Evolutionary conservation across 2,888 invertebrate species (phyloP), one percentile per base, ranked within the genome.

Genomic region (Aphodius granarius): DNA sequence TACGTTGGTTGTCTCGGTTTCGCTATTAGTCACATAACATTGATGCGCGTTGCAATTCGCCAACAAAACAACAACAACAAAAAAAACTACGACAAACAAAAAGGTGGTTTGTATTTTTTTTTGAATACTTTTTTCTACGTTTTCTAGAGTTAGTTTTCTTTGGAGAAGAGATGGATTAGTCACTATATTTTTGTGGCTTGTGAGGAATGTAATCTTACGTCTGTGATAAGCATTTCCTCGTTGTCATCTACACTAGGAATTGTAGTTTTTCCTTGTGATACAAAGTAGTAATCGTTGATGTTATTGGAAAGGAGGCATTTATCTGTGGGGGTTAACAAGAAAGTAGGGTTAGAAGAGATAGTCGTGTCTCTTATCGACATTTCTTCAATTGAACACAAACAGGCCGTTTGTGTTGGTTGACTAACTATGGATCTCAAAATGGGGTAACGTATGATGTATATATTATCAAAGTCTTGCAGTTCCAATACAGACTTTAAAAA

Each of bases 181-280:
- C 43, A 43, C 43, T 16, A 66, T 2, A 4, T n/a, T 13, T 66
- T 66, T 66, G 66, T 66, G n/a, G 20, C 15, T 16, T 63, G 2
- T 20, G 66, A 66, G 13, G 66, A 66, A 66, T 16, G 17, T 66
- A 66, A 78, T 94, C 96, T 96, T 95, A 96, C 97, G 90, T 97
- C 96, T 84, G 96, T 95, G 84, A 95, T 90, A 80, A 79, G 70
- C 91, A 93, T 94, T 93, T 99, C 98, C 89, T 98, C 98, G 85
- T 92, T 93, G 89, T 99, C 99, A 90, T 99, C 97, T 84, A 99
- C 94, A 89, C 92, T 94, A 86, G 98, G 97, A 88, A 99, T 98
- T 85, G 94, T 94, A 87, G 94, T 93, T 92, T 97, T 97, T 91
- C 99, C 99, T 93, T 99, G 98, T 85, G 97, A 91, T 86, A 98